Evolutionary conservation across 2,113 vertebrate species (phyloP), one percentile per base, ranked within the genome.

Genomic region (Perca schrenkii): DNA sequence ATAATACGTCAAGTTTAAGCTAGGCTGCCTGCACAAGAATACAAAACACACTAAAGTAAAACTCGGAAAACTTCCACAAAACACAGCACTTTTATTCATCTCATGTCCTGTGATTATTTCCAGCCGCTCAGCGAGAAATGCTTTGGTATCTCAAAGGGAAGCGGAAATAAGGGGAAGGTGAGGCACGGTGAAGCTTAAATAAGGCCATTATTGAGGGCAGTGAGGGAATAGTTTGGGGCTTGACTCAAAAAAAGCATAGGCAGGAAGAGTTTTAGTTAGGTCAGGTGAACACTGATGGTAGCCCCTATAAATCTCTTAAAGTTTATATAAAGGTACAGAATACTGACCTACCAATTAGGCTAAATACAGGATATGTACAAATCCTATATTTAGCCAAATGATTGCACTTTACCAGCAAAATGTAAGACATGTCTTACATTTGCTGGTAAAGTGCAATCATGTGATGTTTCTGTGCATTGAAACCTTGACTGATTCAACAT

Each of bases 171-270:
- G 85, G 71, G 76, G 80, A 91, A 90, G 82, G 86, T 91, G 86
- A 88, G 80, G 88, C 82, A 87, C 70, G 47, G 82, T 82, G 72
- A 91, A 89, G 86, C 86, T 90, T 91, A 91, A 91, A 93, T 92
- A 89, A 92, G 91, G 91, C 91, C 91, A 91, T 93, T 91, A 93
- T 91, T 90, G 92, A 91, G 91, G 93, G 91, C 91, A 92, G 86
- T 84, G 79, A 77, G 79, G 88, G 86, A 91, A 94, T 85, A 76
- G 84, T 88, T 86, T 87, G 68, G 70, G 80, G 81, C 80, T 85
- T 31, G 60, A 79, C 86, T 85, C 34, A 75, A 83, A 88, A 80
- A 80, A 89, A 80, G 58, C 31, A 81, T 57, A 74, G 65, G 81
- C 50, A 74, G 75, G 73, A 77, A 74, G 66, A 86, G 31, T 82